These are phyloP conservation scores for Lepus europaeus DNA, from an alignment of 2,113 vertebrate genomes.

Conservation along the genomic window DNA sequence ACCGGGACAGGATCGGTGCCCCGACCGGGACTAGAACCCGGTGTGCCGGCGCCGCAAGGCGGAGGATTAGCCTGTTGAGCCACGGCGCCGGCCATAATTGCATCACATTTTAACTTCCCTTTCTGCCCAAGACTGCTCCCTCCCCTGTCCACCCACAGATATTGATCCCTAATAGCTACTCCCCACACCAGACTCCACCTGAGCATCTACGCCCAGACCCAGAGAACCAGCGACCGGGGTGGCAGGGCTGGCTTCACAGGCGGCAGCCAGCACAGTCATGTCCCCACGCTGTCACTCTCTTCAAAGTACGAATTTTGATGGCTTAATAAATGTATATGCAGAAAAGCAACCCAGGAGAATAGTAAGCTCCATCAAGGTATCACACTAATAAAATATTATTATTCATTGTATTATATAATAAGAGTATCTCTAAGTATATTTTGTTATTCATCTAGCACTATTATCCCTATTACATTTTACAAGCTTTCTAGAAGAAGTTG, in stretches of 20 bases:
- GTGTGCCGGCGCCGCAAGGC: too few relatives aligned
- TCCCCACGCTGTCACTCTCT: too few relatives aligned
- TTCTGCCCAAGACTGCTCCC: background rate
- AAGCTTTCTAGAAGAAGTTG: background rate
- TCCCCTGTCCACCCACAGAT: background rate
- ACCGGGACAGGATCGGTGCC: too few relatives aligned
- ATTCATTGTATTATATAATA: background rate
- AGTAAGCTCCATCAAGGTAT: background rate
- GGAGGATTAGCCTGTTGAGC: too few relatives aligned
- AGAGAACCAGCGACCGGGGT: background rate
- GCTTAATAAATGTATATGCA: background rate
- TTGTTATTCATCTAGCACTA: background rate
- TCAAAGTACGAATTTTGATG: background rate
- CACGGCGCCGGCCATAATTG: too few relatives aligned
- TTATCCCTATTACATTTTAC: background rate
- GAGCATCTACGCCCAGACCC: background rate
- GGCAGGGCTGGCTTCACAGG: background rate
- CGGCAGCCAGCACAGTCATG: background rate
- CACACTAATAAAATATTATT: background rate
- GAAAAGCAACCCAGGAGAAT: background rate
- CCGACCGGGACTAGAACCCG: too few relatives aligned
- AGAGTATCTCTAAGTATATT: background rate
- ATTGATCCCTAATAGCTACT: background rate
- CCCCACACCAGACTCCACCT: background rate
- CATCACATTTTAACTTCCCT: background rate